Evolutionary conservation across 1,140 invertebrate genomes (phyloP).

Genomic region (Pemphigus obesinymphae): DNA sequence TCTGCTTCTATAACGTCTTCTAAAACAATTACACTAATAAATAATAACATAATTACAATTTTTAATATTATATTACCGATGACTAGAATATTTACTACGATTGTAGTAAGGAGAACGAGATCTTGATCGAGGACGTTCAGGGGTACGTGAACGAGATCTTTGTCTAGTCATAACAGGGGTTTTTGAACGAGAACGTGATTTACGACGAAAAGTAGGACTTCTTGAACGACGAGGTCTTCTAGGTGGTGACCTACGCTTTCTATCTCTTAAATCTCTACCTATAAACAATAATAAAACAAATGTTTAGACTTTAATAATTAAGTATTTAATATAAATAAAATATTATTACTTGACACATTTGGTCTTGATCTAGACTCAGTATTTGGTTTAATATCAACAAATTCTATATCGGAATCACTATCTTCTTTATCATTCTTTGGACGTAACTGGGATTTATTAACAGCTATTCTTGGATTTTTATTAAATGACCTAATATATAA

Average conservation of each 20-base stretch:
- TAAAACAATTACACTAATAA: neutral
- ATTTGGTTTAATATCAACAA: conserved; percentile 34
- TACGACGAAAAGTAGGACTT: conserved; percentile 1
- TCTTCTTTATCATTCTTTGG: conserved; percentile 29
- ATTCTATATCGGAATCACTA: conserved; percentile 40
- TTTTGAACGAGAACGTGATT: conserved; percentile 19
- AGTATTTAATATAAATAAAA: neutral
- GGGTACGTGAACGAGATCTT: conserved; percentile 29
- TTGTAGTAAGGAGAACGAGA: conserved; percentile 27
- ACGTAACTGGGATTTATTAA: conserved; percentile 42
- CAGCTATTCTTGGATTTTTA: conserved; percentile 39
- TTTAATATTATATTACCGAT: conserved; percentile 8
- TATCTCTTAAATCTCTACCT: conserved; percentile 1
- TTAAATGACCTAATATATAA: conserved; percentile 42
- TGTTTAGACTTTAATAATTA: neutral
- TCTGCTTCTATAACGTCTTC: conserved; percentile 19
- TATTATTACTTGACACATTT: conserved; percentile 2
- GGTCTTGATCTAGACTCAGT: neutral
- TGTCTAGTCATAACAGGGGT: neutral
- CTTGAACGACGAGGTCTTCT: neutral
- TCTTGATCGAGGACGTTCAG: conserved; percentile 30
- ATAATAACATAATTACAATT: neutral
- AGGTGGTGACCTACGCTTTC: conserved; percentile 14
- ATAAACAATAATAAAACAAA: neutral
- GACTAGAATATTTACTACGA: conserved; percentile 20